Evolutionary conservation across 53 echinoderm and acorn worm species (phyloP), one percentile per base, ranked within the genome.

Genomic region (Paelopatides confundens): DNA sequence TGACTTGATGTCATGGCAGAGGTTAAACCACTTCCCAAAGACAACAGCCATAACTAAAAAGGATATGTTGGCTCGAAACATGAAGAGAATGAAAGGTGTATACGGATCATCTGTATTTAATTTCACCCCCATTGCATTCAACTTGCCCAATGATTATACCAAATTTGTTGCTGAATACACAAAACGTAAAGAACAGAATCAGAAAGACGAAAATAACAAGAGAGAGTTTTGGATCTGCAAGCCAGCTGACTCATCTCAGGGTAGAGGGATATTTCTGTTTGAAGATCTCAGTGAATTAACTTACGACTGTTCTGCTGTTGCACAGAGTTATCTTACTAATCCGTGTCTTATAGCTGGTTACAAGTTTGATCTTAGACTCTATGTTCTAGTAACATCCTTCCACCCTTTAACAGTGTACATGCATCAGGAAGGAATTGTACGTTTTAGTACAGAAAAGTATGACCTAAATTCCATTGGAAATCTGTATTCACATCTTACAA

Each of bases 131-230:
- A 28, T 87, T 35, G 92, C 87, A 15, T 94, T 94, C 85, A 94
- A 92, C 46, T 68, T 94, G 62, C 94, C 94, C 17, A 94, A 94
- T 32, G 94, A 94, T 77, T 94, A 94, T 69, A 94, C 94, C 5
- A 94, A 92, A 52, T 94, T 94, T 94, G 94, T 94, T 3, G 92
- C 94, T 24, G 94, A 94, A 71, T 94, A 94, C 85, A 89, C 92
- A 27, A 69, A 50, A 15, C 48, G 70, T 31, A 94, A 89, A 40
- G 71, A 76, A 50, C 91, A 88, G 58, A 86, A 76, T 5, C 67
- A 78, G 31, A 89, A 92, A 51, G 62, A 78, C 0, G 88, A 81
- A 11, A 89, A 82, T 53, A 85, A 64, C 18, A 85, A 88, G 63
- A 69, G 71, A 46, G 65, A 89, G 11, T 64, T 85, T 28, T 94